These are phyloP conservation scores for Drosophila acutilabella DNA, from an alignment of 2,888 invertebrate species.

Conservation along the genomic window DNA sequence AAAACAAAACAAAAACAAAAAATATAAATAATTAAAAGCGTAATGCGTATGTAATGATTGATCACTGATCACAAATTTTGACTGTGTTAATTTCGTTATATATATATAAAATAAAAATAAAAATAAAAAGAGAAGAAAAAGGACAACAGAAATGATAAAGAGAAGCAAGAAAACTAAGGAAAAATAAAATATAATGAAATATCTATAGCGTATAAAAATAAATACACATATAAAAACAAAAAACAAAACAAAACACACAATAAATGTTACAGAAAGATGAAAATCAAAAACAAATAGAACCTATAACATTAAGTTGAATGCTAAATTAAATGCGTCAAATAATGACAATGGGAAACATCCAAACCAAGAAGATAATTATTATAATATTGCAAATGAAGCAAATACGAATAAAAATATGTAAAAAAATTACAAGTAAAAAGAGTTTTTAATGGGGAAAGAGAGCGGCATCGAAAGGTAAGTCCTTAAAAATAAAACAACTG, in stretches of 20 bases:
- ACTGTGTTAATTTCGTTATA: constrained; percentile 85
- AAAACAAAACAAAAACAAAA: constrained; percentile 25
- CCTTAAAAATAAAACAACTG: not conserved
- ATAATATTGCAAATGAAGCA: constrained; percentile 79
- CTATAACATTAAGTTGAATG: constrained; percentile 82
- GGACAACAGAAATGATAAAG: constrained; percentile 27
- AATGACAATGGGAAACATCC: constrained; percentile 57
- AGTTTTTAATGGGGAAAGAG: constrained; percentile 4
- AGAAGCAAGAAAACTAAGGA: constrained; percentile 52
- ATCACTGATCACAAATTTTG: constrained; percentile 85
- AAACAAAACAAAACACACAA: constrained; percentile 60
- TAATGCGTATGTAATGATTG: constrained; percentile 83
- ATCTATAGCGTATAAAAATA: constrained; percentile 72
- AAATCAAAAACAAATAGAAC: constrained; percentile 56
- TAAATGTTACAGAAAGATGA: constrained; percentile 72
- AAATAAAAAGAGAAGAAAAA: constrained; percentile 48
- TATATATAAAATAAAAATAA: constrained; percentile 63
- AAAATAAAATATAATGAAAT: constrained; percentile 64
- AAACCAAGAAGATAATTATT: constrained; percentile 75
- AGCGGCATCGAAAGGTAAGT: not conserved
- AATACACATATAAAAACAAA: constrained; percentile 60
- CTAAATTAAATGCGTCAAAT: constrained; percentile 63
- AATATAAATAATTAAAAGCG: constrained; percentile 64
- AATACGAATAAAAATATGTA: constrained; percentile 82
- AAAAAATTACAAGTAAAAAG: constrained; percentile 52